These are phyloP conservation scores for Drosophila bifasciata DNA, from an alignment of 1,140 invertebrate genomes.

Conservation along the genomic window DNA sequence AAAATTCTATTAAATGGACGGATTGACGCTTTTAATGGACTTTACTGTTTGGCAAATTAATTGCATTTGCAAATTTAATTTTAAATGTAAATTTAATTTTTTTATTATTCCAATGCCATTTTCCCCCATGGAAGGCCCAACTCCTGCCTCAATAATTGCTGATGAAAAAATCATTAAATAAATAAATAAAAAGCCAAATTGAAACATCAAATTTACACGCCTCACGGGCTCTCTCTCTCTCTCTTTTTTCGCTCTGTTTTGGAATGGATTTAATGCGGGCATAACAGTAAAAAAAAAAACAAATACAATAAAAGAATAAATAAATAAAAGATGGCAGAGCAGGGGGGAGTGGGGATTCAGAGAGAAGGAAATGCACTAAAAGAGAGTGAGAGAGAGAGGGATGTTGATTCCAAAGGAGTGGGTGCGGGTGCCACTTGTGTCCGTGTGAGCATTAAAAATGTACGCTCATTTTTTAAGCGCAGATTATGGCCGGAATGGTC, in stretches of 20 bases:
- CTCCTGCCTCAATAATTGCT: constrained; percentile 46
- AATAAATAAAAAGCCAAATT: constrained; percentile 70
- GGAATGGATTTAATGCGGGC: constrained; percentile 55
- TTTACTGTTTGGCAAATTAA: constrained; percentile 39
- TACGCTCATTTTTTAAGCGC: constrained; percentile 49
- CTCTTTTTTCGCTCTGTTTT: no score
- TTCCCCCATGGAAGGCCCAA: background rate
- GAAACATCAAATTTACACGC: constrained; percentile 55
- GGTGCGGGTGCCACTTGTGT: background rate
- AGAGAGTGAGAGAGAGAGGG: background rate
- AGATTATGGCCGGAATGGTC: constrained; percentile 45
- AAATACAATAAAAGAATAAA: constrained; percentile 51
- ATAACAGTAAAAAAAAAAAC: constrained; percentile 65
- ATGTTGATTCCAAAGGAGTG: background rate
- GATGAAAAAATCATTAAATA: constrained; percentile 60
- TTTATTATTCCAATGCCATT: constrained; percentile 24
- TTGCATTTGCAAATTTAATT: constrained; percentile 60
- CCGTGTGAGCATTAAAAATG: constrained; percentile 58
- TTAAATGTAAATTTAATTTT: constrained; percentile 52
- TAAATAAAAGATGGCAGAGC: constrained; percentile 24
- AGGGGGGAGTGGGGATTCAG: background rate
- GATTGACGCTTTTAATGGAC: no score
- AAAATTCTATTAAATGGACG: no score
- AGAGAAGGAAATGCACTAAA: no score
- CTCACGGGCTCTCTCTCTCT: background rate